Base-by-base conservation (phyloP, 2,113 vertebrate species). In the Poeciliopsis turrubarensis region DNA sequence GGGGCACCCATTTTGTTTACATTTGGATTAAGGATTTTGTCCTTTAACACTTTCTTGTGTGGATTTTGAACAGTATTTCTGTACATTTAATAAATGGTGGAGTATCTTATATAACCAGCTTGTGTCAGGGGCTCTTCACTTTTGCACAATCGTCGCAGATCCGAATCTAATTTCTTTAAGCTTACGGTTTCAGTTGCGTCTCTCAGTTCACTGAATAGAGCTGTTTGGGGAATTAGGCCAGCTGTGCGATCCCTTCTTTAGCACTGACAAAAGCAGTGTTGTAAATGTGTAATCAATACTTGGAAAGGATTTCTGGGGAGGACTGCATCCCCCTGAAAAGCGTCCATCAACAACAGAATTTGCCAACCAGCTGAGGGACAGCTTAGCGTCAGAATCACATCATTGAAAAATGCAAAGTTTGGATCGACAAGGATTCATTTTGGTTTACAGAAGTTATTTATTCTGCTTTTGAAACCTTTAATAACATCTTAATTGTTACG, bases 61-160 rank as follows among this genome's bases (percentile, higher is more conserved):
- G 85, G 76, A 89, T 91, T 93, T 95, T 91, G 79, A 92, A 94
- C 84, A 91, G 88, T 87, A 88, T 94, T 91, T 92, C 87, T 90
- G 89, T 91, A 90, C 88, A 92, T 92, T 94, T 92, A 94, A 93
- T 95, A 94, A 93, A 93, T 87, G 91, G 86, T 81, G n/a, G 17
- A 89, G 82, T 89, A 74, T 86, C 80, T 92, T 89, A 89, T 89
- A 86, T 89, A 84, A 87, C 64, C 83, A 71, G 63, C 68, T 84
- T 80, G 71, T 77, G 91, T 90, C 75, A 63, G 73, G 74, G 8
- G 62, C 10, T 37, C 87, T 44, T 90, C 69, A 75, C 65, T 87
- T 70, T 79, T 31, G 27, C 65, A 17, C 34, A 15, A 13, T 7
- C 54, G 8, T 68, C 5, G n/a, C 47, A 22, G 54, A 65, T 61